phyloP scores from a whole-genome alignment of 2,113 vertebrate species.

The Sinocyclocheilus grahami region DNA sequence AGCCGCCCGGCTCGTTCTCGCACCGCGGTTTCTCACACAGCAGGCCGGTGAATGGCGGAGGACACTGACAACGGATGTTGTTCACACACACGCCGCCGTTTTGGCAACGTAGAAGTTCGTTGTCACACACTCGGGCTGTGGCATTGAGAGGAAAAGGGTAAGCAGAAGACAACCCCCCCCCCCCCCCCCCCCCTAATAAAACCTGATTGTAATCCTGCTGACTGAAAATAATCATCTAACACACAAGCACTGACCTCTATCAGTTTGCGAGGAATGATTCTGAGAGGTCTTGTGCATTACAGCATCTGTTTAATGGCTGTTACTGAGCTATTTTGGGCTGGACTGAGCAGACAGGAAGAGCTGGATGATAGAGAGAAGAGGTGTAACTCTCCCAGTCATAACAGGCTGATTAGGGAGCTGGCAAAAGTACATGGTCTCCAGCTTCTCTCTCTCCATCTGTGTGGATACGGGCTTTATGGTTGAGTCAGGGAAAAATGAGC shows the following conservation, averaged over 20 bases:
- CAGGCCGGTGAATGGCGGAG: conserved; percentile 83
- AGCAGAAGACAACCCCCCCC: neutral
- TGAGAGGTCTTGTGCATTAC: conserved; percentile 10
- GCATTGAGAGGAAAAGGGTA: conserved; percentile 40
- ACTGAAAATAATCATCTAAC: conserved; percentile 23
- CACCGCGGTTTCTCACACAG: conserved; percentile 89
- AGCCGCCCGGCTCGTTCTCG: conserved; percentile 82
- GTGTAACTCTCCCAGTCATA: no score
- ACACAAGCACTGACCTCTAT: neutral
- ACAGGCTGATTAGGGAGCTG: no score
- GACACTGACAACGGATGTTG: conserved; percentile 89
- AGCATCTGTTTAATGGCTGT: conserved; percentile 20
- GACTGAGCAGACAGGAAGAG: no score
- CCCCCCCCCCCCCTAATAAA: no score
- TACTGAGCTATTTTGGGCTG: no score
- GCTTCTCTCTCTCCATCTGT: no score
- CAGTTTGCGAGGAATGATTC: neutral
- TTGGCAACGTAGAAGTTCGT: conserved; percentile 93
- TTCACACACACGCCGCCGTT: conserved; percentile 92
- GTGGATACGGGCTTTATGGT: no score
- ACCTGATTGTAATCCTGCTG: neutral
- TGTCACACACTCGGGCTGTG: conserved; percentile 94
- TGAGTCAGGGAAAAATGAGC: neutral
- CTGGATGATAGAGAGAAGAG: no score
- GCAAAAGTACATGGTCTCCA: no score